Percentiles rank a stretch among this genome's conserved stretches.
Evolutionary conservation across 2,888 invertebrate species (phyloP).

Genomic region (Drosophila setosimentum): DNA sequence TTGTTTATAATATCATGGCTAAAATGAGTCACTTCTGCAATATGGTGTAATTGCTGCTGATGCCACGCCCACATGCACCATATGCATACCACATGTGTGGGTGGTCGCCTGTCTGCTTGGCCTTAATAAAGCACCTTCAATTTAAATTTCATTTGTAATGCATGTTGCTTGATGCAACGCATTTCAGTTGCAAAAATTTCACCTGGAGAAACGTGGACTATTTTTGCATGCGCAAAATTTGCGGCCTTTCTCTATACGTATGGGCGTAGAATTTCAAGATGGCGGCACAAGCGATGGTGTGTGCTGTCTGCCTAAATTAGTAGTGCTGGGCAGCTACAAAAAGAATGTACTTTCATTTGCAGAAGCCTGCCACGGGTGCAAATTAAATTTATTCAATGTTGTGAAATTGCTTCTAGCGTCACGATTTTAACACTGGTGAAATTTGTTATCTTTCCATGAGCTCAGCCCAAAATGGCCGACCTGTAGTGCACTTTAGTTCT

Average conservation of each 20-base stretch:
- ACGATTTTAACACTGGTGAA: constrained; percentile 16
- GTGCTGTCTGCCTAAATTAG: constrained; percentile 47
- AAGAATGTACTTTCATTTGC: constrained; percentile 5
- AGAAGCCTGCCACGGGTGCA: background rate
- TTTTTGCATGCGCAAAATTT: constrained; percentile 54
- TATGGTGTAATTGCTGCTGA: constrained; percentile 55
- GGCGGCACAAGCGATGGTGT: constrained; percentile 60
- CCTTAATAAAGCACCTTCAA: background rate
- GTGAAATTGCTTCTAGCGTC: constrained; percentile 6
- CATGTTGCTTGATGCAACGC: constrained; percentile 1
- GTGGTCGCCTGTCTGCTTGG: background rate
- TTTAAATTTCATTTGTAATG: background rate
- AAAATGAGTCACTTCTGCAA: constrained; percentile 39
- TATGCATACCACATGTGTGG: constrained; percentile 28
- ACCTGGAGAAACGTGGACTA: constrained; percentile 47
- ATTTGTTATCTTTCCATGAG: constrained; percentile 24
- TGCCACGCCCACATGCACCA: constrained; percentile 62
- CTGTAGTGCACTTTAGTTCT: constrained; percentile 48
- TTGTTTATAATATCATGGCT: constrained; percentile 33
- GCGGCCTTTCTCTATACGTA: constrained; percentile 49
- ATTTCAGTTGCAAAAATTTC: constrained; percentile 9
- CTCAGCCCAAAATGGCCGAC: constrained; percentile 52
- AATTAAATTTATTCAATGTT: constrained; percentile 18
- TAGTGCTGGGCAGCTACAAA: constrained; percentile 17
- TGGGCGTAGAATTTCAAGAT: constrained; percentile 73